phyloP scores from a whole-genome alignment of 2,113 vertebrate genomes.

The Psammodynastes pulverulentus region DNA sequence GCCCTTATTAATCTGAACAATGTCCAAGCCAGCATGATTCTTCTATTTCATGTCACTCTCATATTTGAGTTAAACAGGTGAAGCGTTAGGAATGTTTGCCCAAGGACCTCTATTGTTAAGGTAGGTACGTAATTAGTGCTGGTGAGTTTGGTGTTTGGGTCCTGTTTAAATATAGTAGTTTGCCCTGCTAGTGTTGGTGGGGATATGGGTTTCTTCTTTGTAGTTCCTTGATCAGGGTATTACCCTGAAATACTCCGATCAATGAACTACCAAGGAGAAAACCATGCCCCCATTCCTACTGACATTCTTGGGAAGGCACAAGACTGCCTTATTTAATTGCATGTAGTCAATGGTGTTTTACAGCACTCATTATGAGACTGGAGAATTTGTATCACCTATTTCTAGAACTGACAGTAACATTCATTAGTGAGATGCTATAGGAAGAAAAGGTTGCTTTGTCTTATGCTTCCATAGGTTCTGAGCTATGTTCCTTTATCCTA shows the following conservation, averaged over 20 bases:
- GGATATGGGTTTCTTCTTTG: not conserved
- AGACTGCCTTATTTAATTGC: constrained; percentile 16
- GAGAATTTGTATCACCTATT: constrained; percentile 34
- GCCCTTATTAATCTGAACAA: not conserved
- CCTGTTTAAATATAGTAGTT: not conserved
- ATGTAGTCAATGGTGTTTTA: constrained; percentile 8
- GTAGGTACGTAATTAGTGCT: not conserved
- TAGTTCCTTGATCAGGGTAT: not conserved
- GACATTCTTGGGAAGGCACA: not conserved
- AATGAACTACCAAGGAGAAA: not conserved
- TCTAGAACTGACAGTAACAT: constrained; percentile 53
- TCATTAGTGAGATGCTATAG: constrained; percentile 52
- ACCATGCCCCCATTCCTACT: not conserved
- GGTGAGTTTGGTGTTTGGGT: not conserved
- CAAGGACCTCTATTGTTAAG: not conserved
- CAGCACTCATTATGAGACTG: constrained; percentile 37
- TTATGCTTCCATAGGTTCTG: constrained; percentile 55
- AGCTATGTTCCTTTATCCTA: constrained; percentile 37
- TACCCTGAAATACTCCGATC: not conserved
- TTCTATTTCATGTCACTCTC: not conserved
- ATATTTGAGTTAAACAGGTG: not conserved
- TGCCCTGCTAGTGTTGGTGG: not conserved
- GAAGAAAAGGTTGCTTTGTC: constrained; percentile 54
- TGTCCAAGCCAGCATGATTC: not conserved
- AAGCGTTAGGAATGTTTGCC: not conserved